Base-by-base conservation (phyloP, 2,113 vertebrate genomes). In the Halichoeres trimaculatus region DNA sequence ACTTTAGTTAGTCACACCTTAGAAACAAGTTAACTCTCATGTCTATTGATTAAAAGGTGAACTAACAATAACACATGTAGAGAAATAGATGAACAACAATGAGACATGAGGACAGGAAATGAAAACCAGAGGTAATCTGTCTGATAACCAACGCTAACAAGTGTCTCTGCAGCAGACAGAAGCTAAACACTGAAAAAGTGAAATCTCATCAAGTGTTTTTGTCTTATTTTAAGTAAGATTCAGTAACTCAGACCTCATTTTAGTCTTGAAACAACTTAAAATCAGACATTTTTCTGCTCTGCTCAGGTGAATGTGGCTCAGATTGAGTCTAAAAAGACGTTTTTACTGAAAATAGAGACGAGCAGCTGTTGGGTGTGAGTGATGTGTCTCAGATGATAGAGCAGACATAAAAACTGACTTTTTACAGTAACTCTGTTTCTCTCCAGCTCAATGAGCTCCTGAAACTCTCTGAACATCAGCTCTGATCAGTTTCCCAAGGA, bases 11-110 rank as follows among this genome's bases (percentile, higher is more conserved):
- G 34, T 38, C n/a, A 57, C 23, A 30, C 40, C 70, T 55, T 45
- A 69, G 36, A 72, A 70, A 59, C 24, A 54, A 26, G 2, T 10
- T 48, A 54, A 36, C 53, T 40, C 51, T 22, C 43, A 59, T 26
- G 30, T 74, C 40, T 36, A 11, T 47, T 22, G 38, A 60, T 24
- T 20, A 59, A 57, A 11, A 61, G 16, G 3, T 70, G 17, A 23
- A 53, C 67, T 55, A 26, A 55, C 7, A 2, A 45, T 43, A 4
- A 45, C 4, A 19, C 14, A 3, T 16, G 30, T 41, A 14, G 17
- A 45, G 17, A 19, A 41, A 41, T 41, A 10, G 7, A 8, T 10
- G 3, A 30, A 30, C n/a, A n/a, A n/a, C n/a, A n/a, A n/a, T 7
- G 22, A 67, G 45, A 76, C 50, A 67, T 30, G 16, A 10, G 63